Evolutionary conservation across 2,797 vertebrate species (phyloP), one percentile per base, ranked within the genome.

Genomic region (Microctenopoma steveboyesi): DNA sequence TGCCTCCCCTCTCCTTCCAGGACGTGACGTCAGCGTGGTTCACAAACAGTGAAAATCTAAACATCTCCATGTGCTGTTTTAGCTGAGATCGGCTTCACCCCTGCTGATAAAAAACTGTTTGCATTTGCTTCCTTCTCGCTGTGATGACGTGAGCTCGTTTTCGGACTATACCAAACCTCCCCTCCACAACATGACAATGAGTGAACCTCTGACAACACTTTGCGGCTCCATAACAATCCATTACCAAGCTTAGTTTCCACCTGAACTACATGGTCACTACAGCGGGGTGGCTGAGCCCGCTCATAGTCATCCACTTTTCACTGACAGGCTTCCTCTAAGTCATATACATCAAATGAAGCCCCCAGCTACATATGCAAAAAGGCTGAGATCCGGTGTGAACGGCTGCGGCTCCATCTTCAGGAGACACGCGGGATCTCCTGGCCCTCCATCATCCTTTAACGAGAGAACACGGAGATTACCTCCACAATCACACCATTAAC

Each of bases 401-500:
- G 69, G 54, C 80, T 28, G 64, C 52, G 64, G 69, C 81, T 87
- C 51, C 79, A 46, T 85, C 77, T 83, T 72, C 63, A 61, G 69
- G 72, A 77, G 64, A 83, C 65, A 43, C 53, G 25, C 52, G 1
- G 81, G 76, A 74, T 79, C 79, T 86, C 72, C 68, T 61, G 79
- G 80, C 73, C 83, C 89, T 92, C 88, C 85, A 91, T 94, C 91
- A 92, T 91, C 83, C 86, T 89, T 86, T 92, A 93, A 93, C 78
- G 79, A 91, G 91, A 90, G 90, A 92, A 90, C 89, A 89, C 74
- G 50, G 79, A 93, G 91, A 93, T 93, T 92, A 93, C 88, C 88
- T 89, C 88, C 84, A 90, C 90, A 91, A 92, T 91, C 92, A 92
- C 88, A 90, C 88, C 90, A 92, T 93, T 92, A 93, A 93, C 91